Base-by-base conservation (phyloP, 1,140 invertebrate species). In the Micrasema minimum region DNA sequence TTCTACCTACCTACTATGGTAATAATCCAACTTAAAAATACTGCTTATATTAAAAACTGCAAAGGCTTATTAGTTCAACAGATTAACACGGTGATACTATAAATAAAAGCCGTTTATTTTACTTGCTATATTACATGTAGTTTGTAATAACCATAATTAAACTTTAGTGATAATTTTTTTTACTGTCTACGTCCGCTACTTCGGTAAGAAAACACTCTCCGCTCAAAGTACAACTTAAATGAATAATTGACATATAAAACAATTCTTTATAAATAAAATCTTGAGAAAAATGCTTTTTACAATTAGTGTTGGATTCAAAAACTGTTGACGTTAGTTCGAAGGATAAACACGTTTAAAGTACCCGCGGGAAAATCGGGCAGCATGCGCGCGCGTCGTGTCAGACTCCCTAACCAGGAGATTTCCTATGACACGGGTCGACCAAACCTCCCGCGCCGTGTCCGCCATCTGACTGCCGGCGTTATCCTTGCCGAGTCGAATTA, bases 401-500 rank as follows among this genome's bases (percentile, higher is more conserved):
- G n/a, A 43, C 38, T 6, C 45, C 23, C 37, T 51, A 18, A 23
- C 53, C 37, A 14, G 26, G 53, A 51, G 64, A 50, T 26, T 62
- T 37, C 41, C 59, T 43, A 1, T 43, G 59, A 62, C 59, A 62
- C 59, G 20, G 22, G 41, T 43, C 38, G 37, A 43, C 59, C 53
- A 57, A 57, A 57, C 53, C 53, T 57, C 53, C 38, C 50, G 67
- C 55, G 41, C 67, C 62, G 72, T 68, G 72, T 70, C 71, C 72
- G 53, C 67, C 45, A 68, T 70, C 72, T 64, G 68, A 74, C 72
- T 74, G 72, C 62, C 69, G 71, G 64, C 57, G 45, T 45, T 43
- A 41, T 55, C 66, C 51, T 48, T 38, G 23, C 67, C 43, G 67
- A 51, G 50, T 35, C 55, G 67, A 41, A 53, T 61, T 50, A 61